A percentile compares a stretch with the other conserved stretches of the same genome.
phyloP scores from a whole-genome alignment of 1,140 invertebrate genomes.

The Epicauta chinensis region DNA sequence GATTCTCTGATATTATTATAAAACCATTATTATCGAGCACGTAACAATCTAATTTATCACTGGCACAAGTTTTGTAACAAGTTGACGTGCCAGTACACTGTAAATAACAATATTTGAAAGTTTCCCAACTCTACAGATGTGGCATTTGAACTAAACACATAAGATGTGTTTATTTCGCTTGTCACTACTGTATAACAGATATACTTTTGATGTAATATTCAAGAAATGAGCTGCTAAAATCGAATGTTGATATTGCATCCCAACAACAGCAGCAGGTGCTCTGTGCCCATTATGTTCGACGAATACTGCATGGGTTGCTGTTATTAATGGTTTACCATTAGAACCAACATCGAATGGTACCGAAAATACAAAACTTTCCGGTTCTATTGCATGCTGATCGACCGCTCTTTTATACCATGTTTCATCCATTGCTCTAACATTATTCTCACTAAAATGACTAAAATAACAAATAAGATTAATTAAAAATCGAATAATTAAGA shows the following conservation, averaged over 20 bases:
- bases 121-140: too few species aligned
- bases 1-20: constrained; percentile 82
- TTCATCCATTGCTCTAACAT: constrained; percentile 79
- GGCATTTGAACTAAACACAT: too few species aligned
- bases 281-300: constrained; percentile 75
- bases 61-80: constrained; percentile 78
- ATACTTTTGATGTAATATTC: constrained; percentile 78
- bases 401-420: constrained; percentile 90
- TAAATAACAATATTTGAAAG: constrained; percentile 24
- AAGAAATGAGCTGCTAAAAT: constrained; percentile 75
- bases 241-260: constrained; percentile 76
- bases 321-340: constrained; percentile 62
- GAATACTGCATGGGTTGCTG: constrained; percentile 86
- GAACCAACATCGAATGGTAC: constrained; percentile 79
- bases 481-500: not conserved
- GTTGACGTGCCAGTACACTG: constrained; percentile 64
- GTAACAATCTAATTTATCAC: constrained; percentile 83
- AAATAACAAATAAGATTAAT: constrained; percentile 19
- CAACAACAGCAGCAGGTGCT: constrained; percentile 85
- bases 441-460: constrained; percentile 76
- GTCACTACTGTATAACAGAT: constrained; percentile 26
- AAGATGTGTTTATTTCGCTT: too few species aligned
- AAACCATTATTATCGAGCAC: constrained; percentile 91
- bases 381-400: constrained; percentile 78
- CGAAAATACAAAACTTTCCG: constrained; percentile 87